Evolutionary conservation across 2,113 vertebrate genomes (phyloP), one percentile per base, ranked within the genome.

Genomic region (Percina caprodes): DNA sequence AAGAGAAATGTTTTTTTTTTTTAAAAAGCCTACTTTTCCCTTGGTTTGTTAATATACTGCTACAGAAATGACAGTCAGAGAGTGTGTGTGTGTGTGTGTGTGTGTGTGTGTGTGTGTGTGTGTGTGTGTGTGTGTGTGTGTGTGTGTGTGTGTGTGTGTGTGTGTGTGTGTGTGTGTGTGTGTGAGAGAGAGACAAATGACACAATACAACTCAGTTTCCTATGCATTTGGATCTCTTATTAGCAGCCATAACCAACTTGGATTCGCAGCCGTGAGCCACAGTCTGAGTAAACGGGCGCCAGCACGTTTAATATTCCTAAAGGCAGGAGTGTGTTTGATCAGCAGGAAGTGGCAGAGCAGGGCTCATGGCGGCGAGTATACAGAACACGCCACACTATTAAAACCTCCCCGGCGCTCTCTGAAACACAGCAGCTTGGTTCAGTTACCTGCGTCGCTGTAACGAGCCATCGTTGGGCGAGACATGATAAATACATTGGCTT

Each of bases 401-500:
- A 76, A 86, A 69, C 26, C 69, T 78, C 73, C 84, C 75, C 86
- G 80, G 88, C 62, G 73, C 26, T 63, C 65, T 81, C 68, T 81
- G 65, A 77, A 78, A 23, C 42, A 42, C 67, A 51, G 48, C 65
- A 12, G 63, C 56, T 56, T 65, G 83, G 42, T 54, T 82, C 79
- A 35, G 74, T 75, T 21, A 88, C 79, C 82, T 82, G 66, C 77
- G 49, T 65, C 3, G 21, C 68, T 73, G 55, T 80, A 72, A 86
- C 79, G 69, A 81, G 67, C 85, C 80, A 49, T 84, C 86, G 74
- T 66, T 76, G 39, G 58, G 69, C 73, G 82, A 84, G 76, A 91
- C 82, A 80, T 80, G 70, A 89, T 86, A 88, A 90, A 94, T 88
- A 89, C 81, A 84, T 77, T 21, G 54, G 81, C 82, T 89, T 88